phyloP scores from a whole-genome alignment of 2,113 vertebrate genomes.

The Ptilorrhoa leucosticta region DNA sequence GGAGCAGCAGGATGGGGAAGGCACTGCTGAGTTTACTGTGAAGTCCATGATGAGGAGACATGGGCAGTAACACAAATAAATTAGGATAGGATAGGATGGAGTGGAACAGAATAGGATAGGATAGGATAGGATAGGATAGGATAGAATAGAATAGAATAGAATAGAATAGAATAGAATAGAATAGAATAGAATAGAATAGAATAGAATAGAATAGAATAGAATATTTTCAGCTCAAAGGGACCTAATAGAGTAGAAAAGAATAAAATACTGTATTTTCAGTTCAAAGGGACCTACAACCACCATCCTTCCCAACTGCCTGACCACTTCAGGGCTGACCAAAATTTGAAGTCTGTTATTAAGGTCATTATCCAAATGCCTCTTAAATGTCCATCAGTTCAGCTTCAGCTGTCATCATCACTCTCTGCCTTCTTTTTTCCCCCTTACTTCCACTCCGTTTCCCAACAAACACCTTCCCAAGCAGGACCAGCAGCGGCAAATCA shows the following conservation, averaged over 20 bases:
- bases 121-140: accelerated
- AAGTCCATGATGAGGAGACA: accelerated
- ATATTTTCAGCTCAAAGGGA: neutral
- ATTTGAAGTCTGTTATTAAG: neutral
- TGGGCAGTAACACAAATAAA: neutral
- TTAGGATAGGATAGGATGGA: accelerated
- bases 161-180: neutral
- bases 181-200: neutral
- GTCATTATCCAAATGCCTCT: neutral
- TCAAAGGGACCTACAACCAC: neutral
- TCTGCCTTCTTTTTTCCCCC: neutral
- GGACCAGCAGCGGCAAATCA: neutral
- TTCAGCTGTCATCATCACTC: neutral
- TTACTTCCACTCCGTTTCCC: neutral
- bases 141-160: neutral
- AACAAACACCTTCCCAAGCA: neutral
- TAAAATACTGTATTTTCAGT: neutral
- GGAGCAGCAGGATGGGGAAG: neutral
- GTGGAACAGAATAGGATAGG: accelerated
- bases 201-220: neutral
- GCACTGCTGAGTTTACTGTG: neutral
- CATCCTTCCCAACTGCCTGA: neutral
- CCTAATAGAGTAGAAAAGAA: too few species aligned
- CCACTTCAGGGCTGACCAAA: neutral
- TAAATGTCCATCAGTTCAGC: neutral